A percentile compares a stretch with the other conserved stretches of the same genome.
phyloP scores from a whole-genome alignment of 2,888 invertebrate species.

The Leucophenga maculata region DNA sequence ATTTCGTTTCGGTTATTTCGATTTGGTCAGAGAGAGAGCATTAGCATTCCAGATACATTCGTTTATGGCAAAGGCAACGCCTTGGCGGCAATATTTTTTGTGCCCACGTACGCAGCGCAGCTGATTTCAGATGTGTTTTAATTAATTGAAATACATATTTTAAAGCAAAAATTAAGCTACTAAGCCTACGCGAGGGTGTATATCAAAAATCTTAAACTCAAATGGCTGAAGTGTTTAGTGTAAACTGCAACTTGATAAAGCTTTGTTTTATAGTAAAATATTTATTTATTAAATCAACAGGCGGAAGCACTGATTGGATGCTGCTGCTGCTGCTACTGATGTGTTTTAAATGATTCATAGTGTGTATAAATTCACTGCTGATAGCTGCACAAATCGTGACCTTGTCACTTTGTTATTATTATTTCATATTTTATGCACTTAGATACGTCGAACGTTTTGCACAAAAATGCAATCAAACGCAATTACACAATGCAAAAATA shows the following conservation, averaged over 20 bases:
- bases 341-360: too few relatives aligned
- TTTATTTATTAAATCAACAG: too few relatives aligned
- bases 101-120: constrained; percentile 38
- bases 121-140: constrained; percentile 44
- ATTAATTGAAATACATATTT: constrained; percentile 40
- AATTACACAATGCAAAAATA: not conserved
- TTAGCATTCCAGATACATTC: constrained; percentile 10
- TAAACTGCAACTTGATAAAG: too few relatives aligned
- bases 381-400: too few relatives aligned
- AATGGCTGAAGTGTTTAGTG: too few relatives aligned
- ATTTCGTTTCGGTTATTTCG: not conserved
- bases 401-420: constrained; percentile 31
- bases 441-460: too few relatives aligned
- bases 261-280: too few relatives aligned
- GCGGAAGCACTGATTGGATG: not conserved
- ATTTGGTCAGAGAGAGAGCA: not conserved
- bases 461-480: not conserved
- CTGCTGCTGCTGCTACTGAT: not conserved
- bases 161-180: not conserved
- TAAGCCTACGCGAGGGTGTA: not conserved
- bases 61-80: constrained; percentile 51
- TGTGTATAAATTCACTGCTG: too few relatives aligned
- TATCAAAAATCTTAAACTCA: too few relatives aligned
- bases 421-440: constrained; percentile 28
- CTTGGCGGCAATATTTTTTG: constrained; percentile 49